phyloP scores from a whole-genome alignment of 2,113 vertebrate genomes.

The Crotalus horridus region DNA sequence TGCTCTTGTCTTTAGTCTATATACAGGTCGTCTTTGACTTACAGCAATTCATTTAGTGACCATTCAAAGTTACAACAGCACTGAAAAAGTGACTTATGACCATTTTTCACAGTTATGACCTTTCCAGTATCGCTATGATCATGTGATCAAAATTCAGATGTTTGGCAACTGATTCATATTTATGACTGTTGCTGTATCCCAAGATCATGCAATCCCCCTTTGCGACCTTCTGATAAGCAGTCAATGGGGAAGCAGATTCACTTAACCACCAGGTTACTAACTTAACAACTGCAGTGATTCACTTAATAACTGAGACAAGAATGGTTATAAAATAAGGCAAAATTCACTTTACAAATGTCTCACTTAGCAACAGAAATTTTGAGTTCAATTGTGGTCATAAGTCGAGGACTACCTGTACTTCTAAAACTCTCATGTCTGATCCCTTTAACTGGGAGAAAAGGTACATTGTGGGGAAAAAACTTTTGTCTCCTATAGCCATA shows the following conservation, averaged over 20 bases:
- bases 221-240: not conserved
- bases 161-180: not conserved
- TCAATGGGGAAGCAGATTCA: not conserved
- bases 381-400: not conserved
- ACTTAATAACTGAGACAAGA: not conserved
- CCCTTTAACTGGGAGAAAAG: not conserved
- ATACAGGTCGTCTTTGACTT: not conserved
- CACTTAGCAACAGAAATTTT: not conserved
- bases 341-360: not conserved
- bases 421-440: not conserved
- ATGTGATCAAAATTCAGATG: not conserved
- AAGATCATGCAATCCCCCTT: not conserved
- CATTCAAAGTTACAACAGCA: not conserved
- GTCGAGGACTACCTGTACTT: not conserved
- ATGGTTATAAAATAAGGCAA: not conserved
- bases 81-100: not conserved
- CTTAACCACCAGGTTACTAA: not conserved
- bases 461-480: not conserved
- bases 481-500: not conserved
- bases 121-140: not conserved
- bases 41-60: not conserved
- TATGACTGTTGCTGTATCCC: not conserved
- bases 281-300: not conserved
- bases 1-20: not conserved
- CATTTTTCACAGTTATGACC: not conserved